These are phyloP conservation scores for Neodiprion lecontei DNA, from an alignment of 1,140 invertebrate genomes.

Conservation along the genomic window DNA sequence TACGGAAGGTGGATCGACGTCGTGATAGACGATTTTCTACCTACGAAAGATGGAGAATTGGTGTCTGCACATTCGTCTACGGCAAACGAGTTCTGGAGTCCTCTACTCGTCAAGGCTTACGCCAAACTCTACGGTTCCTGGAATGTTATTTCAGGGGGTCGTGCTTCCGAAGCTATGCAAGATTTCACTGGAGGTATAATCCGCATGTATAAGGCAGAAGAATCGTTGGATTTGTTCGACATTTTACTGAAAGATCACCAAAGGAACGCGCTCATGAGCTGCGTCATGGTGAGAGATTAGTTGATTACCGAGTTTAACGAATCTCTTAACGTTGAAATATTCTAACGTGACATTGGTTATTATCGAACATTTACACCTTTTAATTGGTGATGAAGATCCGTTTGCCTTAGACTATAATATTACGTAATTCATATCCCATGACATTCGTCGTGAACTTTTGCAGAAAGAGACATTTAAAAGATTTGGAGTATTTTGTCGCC, in stretches of 20 bases:
- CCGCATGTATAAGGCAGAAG: constrained; percentile 91
- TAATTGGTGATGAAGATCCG: no score
- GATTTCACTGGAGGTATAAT: constrained; percentile 98
- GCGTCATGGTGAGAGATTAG: constrained; percentile 64
- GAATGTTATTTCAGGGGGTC: constrained; percentile 96
- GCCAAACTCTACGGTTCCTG: constrained; percentile 97
- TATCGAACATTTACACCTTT: constrained; percentile 48
- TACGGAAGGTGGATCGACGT: constrained; percentile 93
- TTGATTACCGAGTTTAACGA: constrained; percentile 76
- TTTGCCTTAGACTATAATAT: no score
- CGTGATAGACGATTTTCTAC: constrained; percentile 93
- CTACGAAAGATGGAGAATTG: constrained; percentile 87
- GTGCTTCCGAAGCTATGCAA: constrained; percentile 97
- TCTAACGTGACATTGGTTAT: constrained; percentile 75
- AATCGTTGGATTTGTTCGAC: constrained; percentile 82
- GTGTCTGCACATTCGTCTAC: constrained; percentile 94
- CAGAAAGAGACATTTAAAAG: constrained; percentile 69
- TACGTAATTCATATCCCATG: no score
- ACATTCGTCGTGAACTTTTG: no score
- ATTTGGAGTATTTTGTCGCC: constrained; percentile 91
- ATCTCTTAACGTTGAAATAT: constrained; percentile 17
- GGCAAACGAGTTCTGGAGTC: constrained; percentile 96
- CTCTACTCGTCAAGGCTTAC: constrained; percentile 97
- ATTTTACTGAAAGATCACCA: constrained; percentile 93
- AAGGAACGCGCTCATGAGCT: constrained; percentile 94